Conservation (phyloP, 1,140 invertebrate species). For the Nautilus pompilius region DNA sequence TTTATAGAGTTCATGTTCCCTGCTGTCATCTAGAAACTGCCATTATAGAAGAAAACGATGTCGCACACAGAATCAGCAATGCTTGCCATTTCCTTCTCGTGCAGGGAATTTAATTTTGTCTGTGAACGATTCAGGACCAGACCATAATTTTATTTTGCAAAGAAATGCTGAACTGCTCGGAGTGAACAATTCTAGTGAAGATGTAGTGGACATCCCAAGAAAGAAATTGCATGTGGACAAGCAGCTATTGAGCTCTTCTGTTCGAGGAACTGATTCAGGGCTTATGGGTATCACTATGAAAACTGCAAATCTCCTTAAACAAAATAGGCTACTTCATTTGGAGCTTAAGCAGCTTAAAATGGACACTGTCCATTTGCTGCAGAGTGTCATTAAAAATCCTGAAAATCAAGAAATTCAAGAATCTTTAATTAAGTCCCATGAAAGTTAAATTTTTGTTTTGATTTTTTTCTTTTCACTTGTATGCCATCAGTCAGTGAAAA, state of each 20-base stretch:
- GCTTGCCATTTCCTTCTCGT: not conserved
- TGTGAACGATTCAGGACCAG: not conserved
- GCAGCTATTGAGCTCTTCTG: not conserved
- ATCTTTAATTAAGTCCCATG: not conserved
- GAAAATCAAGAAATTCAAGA: not conserved
- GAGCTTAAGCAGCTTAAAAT: not conserved
- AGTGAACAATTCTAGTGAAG: not conserved
- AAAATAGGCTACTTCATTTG: not conserved
- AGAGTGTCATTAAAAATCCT: constrained; percentile 1
- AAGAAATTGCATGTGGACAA: not conserved
- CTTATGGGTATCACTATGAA: not conserved
- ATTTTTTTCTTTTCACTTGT: no score
- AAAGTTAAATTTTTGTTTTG: no score
- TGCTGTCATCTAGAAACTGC: not conserved
- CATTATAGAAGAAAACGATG: not conserved
- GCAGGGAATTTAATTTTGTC: not conserved
- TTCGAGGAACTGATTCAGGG: no score
- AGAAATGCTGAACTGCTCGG: not conserved
- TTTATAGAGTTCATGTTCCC: not conserved
- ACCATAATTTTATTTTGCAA: not conserved
- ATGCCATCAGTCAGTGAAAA: no score
- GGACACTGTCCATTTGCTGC: not conserved
- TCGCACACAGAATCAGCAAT: not conserved
- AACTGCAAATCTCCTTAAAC: not conserved
- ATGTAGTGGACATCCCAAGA: not conserved